phyloP scores from a whole-genome alignment of 2,888 invertebrate species.

The Aradus depressus region DNA sequence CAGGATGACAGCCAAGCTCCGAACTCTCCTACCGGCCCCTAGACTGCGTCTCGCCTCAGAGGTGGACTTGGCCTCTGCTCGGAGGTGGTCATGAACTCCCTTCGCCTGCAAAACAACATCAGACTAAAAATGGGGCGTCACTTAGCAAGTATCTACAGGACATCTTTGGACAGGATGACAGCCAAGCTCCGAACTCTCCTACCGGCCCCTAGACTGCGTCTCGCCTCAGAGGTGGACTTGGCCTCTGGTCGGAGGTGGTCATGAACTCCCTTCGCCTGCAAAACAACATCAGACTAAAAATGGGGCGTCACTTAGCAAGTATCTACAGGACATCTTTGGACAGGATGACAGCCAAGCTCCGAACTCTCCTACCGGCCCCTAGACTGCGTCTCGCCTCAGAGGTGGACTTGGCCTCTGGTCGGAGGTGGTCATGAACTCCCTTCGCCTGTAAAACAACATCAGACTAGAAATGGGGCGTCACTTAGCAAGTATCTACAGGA shows the following conservation, averaged over 20 bases:
- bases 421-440: slow-evolving; percentile 88
- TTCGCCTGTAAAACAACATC: no score
- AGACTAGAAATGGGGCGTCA: no score
- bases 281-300: no score
- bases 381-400: slow-evolving; percentile 62
- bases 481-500: no score
- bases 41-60: slow-evolving; percentile 62
- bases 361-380: slow-evolving; percentile 62
- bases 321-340: no score
- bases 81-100: slow-evolving; percentile 88
- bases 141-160: no score
- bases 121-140: no score
- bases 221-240: slow-evolving; percentile 74
- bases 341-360: slow-evolving; percentile 63
- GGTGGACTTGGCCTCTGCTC: slow-evolving; percentile 88
- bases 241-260: slow-evolving; percentile 91
- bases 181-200: slow-evolving; percentile 66
- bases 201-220: slow-evolving; percentile 62
- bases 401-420: slow-evolving; percentile 88
- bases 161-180: slow-evolving; percentile 62
- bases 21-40: slow-evolving; percentile 62
- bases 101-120: no score
- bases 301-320: no score
- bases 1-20: slow-evolving; percentile 63
- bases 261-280: slow-evolving; percentile 90